Conservation (phyloP, 2,797 vertebrate genomes). For the Gymnothorax reevesii region DNA sequence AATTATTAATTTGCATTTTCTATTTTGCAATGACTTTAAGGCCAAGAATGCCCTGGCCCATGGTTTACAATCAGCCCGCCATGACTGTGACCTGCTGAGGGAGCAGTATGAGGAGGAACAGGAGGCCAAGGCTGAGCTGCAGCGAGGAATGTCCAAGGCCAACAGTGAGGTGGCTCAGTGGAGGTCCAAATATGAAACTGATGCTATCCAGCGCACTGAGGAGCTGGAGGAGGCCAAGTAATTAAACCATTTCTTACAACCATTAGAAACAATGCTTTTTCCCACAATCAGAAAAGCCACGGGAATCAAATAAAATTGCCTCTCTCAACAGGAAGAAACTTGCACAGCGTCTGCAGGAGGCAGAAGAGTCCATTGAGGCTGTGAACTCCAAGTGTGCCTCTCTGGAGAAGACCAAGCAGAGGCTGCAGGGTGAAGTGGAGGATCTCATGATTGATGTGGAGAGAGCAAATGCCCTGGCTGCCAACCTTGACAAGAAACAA, state of each 20-base stretch:
- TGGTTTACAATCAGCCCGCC: slow-evolving; percentile 59
- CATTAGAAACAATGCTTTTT: not conserved
- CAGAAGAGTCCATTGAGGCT: slow-evolving; percentile 79
- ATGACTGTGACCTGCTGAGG: slow-evolving; percentile 70
- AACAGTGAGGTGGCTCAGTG: slow-evolving; percentile 84
- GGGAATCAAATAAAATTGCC: not conserved
- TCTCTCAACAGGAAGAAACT: slow-evolving; percentile 76
- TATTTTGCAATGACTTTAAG: slow-evolving; percentile 38
- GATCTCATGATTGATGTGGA: slow-evolving; percentile 80
- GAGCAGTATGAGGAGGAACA: slow-evolving; percentile 79
- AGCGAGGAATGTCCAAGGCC: slow-evolving; percentile 77
- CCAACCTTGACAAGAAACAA: slow-evolving; percentile 75
- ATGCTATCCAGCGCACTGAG: slow-evolving; percentile 80
- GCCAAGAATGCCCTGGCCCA: slow-evolving; percentile 69
- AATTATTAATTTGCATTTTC: not conserved
- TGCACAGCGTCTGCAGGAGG: slow-evolving; percentile 82
- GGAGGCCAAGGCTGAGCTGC: slow-evolving; percentile 79
- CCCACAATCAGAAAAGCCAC: not conserved
- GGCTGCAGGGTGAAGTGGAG: slow-evolving; percentile 77
- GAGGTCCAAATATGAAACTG: slow-evolving; percentile 82
- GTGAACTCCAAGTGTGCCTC: slow-evolving; percentile 86
- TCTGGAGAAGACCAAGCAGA: slow-evolving; percentile 81
- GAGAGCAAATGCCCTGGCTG: slow-evolving; percentile 70
- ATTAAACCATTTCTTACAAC: slow-evolving; percentile 35
- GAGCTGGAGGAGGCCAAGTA: slow-evolving; percentile 82